These are phyloP conservation scores for Platalea minor DNA, from an alignment of 2,797 vertebrate genomes.

Conservation along the genomic window DNA sequence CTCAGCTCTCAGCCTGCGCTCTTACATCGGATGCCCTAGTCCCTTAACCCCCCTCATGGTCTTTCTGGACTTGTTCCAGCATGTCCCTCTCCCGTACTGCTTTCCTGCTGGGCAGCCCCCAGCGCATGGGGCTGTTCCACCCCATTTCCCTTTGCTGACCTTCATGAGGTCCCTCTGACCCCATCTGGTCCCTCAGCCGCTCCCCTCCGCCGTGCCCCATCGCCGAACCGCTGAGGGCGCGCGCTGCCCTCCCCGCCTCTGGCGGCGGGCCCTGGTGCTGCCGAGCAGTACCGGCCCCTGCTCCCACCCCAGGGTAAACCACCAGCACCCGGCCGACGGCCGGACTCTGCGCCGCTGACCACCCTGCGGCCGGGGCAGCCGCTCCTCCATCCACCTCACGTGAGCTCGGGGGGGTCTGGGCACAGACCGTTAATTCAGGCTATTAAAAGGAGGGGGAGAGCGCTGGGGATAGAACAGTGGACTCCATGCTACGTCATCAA, in stretches of 20 bases:
- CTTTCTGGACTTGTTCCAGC: not conserved
- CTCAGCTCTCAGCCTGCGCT: not conserved
- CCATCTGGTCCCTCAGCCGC: rapidly evolving
- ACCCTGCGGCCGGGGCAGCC: rapidly evolving
- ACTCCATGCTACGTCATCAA: too few relatives aligned
- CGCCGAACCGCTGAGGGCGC: not conserved
- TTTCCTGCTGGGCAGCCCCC: not conserved
- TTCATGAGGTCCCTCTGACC: not conserved
- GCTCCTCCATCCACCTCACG: not conserved
- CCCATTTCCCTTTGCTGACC: not conserved
- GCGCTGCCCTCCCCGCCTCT: not conserved
- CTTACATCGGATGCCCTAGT: not conserved
- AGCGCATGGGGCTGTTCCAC: not conserved
- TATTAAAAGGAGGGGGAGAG: not conserved
- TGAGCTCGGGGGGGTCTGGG: not conserved
- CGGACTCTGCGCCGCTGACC: rapidly evolving
- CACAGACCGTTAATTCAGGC: not conserved
- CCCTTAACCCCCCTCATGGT: not conserved
- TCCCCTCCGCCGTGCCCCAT: rapidly evolving
- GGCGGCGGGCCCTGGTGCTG: not conserved
- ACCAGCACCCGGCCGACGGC: too few relatives aligned
- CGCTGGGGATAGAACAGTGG: not conserved
- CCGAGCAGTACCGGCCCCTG: not conserved
- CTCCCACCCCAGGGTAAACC: rapidly evolving
- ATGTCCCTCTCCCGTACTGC: rapidly evolving